Evolutionary conservation across 2,797 vertebrate genomes (phyloP), one percentile per base, ranked within the genome.

Genomic region (Orestias chungarensis): DNA sequence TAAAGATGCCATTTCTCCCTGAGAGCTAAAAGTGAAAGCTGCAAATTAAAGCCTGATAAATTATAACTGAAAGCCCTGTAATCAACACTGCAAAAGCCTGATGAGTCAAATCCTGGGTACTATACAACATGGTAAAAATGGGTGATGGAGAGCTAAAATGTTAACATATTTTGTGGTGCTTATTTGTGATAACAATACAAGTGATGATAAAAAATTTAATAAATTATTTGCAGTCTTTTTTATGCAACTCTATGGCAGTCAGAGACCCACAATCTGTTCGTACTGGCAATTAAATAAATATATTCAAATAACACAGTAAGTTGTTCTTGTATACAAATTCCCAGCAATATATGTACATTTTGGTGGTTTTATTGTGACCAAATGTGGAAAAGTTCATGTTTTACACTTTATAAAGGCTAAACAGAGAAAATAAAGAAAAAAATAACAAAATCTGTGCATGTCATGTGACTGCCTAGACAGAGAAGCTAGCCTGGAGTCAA

Each of bases 31-130:
- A 87, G 66, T 67, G 73, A 81, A 76, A 82, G 68, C 71, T 69
- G 50, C 73, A 81, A 82, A 88, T 82, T 76, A 79, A 7, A 71
- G 69, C 67, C 80, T 66, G 73, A 85, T 85, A 88, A 55, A 73
- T 54, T 78, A 78, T 78, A 71, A 77, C 40, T 84, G 71, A 80
- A 38, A 33, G 55, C 29, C 17, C 20, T 1, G 31, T 57, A 23
- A 61, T n/a, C 9, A 5, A 6, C 33, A 61, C 20, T 38, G 20
- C 33, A 38, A 35, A 31, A 61, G 4, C 55, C 4, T 11, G 1
- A 14, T 1, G n/a, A 11, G 4, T 35, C 18, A 23, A 15, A 15
- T 35, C 18, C 2, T 4, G 7, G 46, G 31, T 46, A 31, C 40
- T 62, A 23, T 5, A 11, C 17, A 20, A 23, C 50, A 44, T 31